Evolutionary conservation across 92 coral and sea anemone species (phyloP).

Genomic region (Metridium senile): DNA sequence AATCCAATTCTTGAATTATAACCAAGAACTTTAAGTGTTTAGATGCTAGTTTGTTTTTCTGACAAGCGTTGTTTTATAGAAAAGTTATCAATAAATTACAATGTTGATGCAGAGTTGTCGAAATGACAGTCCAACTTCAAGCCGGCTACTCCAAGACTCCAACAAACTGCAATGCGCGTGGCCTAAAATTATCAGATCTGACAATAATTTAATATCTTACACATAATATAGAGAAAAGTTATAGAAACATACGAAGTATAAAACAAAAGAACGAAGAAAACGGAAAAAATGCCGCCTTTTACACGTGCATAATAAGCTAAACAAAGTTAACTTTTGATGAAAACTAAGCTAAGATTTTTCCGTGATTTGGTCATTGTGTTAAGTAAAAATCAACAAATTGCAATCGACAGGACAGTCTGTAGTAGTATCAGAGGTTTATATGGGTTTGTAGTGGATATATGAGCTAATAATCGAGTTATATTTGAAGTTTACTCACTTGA

Average conservation of each 20-base stretch:
- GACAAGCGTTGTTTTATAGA: background rate
- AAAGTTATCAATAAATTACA: background rate
- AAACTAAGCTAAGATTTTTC: background rate
- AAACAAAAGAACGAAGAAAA: background rate
- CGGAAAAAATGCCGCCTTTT: background rate
- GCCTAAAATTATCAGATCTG: background rate
- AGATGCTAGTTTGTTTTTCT: background rate
- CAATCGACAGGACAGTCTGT: background rate
- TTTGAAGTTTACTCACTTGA: slow-evolving; percentile 81
- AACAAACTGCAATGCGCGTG: background rate
- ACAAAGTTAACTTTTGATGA: slow-evolving; percentile 3
- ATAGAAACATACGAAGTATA: background rate
- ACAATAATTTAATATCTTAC: background rate
- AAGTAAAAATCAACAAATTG: background rate
- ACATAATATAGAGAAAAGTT: background rate
- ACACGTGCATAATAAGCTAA: slow-evolving; percentile 2
- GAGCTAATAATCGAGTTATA: background rate
- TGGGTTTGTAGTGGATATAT: background rate
- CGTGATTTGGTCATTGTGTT: background rate
- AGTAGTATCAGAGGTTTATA: background rate
- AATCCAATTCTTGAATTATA: no score
- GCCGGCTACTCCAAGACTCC: background rate
- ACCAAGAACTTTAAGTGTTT: no score
- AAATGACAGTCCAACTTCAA: background rate
- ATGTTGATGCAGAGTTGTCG: background rate